Evolutionary conservation across 2,888 invertebrate genomes (phyloP), one percentile per base, ranked within the genome.

Genomic region (Microplitis manilae): DNA sequence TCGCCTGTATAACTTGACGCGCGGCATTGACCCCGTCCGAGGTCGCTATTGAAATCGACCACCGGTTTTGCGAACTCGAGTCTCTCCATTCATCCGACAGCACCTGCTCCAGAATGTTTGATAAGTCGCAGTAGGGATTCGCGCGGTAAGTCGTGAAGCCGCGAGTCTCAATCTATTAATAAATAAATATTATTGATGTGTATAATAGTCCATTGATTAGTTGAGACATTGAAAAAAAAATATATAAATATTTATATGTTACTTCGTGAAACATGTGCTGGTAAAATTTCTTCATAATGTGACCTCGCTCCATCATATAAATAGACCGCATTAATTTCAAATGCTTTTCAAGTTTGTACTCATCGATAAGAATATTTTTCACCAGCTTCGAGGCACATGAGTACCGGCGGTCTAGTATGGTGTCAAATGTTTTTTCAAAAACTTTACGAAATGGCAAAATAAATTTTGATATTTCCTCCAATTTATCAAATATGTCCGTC

Each of bases 271-370:
- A 93, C 64, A 92, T 84, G 40, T 88, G 86, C 6, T 88, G 89
- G 82, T 91, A 91, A 82, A 92, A 92, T 62, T 90, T 90, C 73
- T 91, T 90, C 90, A 92, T 90, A 15, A 92, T 80, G 82, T 92
- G 91, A 68, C 91, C 92, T 2, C 91, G 90, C 83, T 92, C 92
- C 87, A 93, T 89, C 80, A 93, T 89, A 67, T 91, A 89, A 17
- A 92, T 90, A 60, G 90, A 90, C 41, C 92, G 89, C 85, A 93
- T 90, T 71, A 91, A 88, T 61, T 89, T 88, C 60, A 92, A 85
- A 81, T 92, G 91, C 6, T 86, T 87, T 61, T 89, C 87, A 6
- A 92, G 83, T 78, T 88, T 87, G 81, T 92, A 91, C 70, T 92
- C 91, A 5, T 90, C 85, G 5, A 89, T 87, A 83, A 92, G 89